Evolutionary conservation across 2,888 invertebrate genomes (phyloP), one percentile per base, ranked within the genome.

Genomic region (Limenitis camilla): DNA sequence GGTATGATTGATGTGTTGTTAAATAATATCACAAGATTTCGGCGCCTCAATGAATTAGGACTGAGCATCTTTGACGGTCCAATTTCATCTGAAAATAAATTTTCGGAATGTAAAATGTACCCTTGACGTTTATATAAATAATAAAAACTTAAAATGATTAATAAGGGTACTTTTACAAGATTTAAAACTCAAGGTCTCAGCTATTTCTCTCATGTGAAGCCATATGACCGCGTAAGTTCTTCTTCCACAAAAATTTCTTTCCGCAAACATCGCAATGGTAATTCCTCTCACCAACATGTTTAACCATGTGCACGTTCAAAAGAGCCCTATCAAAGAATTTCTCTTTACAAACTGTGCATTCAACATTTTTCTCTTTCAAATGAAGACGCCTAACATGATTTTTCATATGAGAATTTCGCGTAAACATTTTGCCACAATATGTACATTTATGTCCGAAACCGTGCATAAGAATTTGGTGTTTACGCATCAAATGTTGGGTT

Each of bases 181-280:
- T 33, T 4, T 33, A 11, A 6, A 27, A 36, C 29, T 11, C 7
- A 28, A 31, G 39, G 30, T 59, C 44, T 31, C 53, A 46, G 35
- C 35, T 52, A 42, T 44, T 50, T 19, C 58, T 53, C 30, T 57
- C 57, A 40, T 58, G 61, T 27, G 58, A 62, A 5, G 61, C 79
- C 60, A 87, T 76, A 60, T 90, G 90, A 0, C 81, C 81, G 29
- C 81, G 82, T 40, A 90, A 69, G 61, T 89, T 88, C 51, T 89
- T 90, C 58, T 87, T 87, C 59, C 88, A 87, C n/a, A 83, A 74
- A 53, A 89, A 85, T 61, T 83, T 83, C 50, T 85, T 87, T 0
- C 86, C 84, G 58, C 90, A 90, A 3, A 88, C 69, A 44, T 89
- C 86, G 55, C 90, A 90, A 45, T 87, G 79, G 56, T 86, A 87